A percentile compares a stretch with the other conserved stretches of the same genome.
These are phyloP conservation scores for Nothoprocta perdicaria DNA, from an alignment of 2,113 vertebrate species.

Conservation along the genomic window DNA sequence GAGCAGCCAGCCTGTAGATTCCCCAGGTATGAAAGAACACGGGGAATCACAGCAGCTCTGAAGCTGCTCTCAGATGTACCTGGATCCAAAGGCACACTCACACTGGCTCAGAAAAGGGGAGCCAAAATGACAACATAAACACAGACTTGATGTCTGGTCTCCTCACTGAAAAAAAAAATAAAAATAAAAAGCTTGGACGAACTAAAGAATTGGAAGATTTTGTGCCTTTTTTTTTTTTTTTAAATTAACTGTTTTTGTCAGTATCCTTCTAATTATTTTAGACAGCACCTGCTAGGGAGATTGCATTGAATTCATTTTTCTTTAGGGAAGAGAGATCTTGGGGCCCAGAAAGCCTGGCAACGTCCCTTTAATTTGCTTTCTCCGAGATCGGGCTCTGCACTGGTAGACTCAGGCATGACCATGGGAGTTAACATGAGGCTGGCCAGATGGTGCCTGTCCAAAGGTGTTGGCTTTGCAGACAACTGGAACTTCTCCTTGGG, in stretches of 20 bases:
- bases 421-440: conserved; percentile 66
- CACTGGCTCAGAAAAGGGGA: not conserved
- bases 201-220: not conserved
- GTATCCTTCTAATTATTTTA: conserved; percentile 51
- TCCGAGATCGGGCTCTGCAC: not conserved
- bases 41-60: not conserved
- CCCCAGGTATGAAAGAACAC: fast-evolving
- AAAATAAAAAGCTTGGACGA: too few species aligned
- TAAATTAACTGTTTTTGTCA: conserved; percentile 38
- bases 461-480: conserved; percentile 75
- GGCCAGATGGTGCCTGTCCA: conserved; percentile 77
- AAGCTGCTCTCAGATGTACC: not conserved
- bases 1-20: not conserved
- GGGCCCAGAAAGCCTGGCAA: not conserved
- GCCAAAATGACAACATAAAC: not conserved
- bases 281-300: not conserved
- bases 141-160: not conserved
- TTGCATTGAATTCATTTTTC: conserved; percentile 29
- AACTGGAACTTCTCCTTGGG: conserved; percentile 73
- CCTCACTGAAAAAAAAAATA: not conserved
- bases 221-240: not conserved
- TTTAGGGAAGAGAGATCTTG: conserved; percentile 11
- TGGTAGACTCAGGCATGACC: not conserved
- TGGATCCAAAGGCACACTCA: not conserved
- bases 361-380: conserved; percentile 20